phyloP scores from a whole-genome alignment of 2,888 invertebrate species.

The Eupithecia exiguata region DNA sequence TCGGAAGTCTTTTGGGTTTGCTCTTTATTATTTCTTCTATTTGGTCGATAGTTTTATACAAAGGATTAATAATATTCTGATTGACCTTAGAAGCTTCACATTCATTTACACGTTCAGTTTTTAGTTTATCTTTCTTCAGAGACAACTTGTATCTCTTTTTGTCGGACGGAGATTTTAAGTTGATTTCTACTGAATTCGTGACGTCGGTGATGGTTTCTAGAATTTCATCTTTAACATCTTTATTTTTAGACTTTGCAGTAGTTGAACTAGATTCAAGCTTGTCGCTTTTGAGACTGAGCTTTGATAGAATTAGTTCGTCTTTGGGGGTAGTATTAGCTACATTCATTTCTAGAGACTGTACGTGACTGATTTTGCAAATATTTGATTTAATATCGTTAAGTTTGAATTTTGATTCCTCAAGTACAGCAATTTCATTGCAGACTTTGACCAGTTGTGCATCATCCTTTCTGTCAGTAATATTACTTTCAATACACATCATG shows the following conservation, averaged over 20 bases:
- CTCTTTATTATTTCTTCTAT: slow-evolving; percentile 34
- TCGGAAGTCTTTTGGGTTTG: slow-evolving; percentile 30
- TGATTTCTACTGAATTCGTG: slow-evolving; percentile 15
- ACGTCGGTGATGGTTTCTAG: slow-evolving; percentile 14
- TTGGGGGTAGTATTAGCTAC: background rate
- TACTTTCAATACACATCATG: slow-evolving; percentile 42
- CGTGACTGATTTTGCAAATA: background rate
- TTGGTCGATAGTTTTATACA: slow-evolving; percentile 35
- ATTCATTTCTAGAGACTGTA: background rate
- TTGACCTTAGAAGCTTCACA: background rate
- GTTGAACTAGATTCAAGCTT: background rate
- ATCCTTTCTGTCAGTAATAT: slow-evolving; percentile 42
- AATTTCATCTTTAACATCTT: slow-evolving; percentile 32
- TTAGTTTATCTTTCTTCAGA: slow-evolving; percentile 21
- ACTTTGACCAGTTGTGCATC: slow-evolving; percentile 43
- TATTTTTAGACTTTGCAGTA: background rate
- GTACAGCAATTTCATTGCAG: slow-evolving; percentile 39
- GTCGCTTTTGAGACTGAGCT: background rate
- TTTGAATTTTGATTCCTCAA: slow-evolving; percentile 33
- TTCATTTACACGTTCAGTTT: slow-evolving; percentile 3
- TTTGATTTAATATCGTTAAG: slow-evolving; percentile 20
- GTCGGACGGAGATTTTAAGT: slow-evolving; percentile 14
- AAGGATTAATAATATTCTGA: slow-evolving; percentile 16
- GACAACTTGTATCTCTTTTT: slow-evolving; percentile 25
- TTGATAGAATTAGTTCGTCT: slow-evolving; percentile 2